Evolutionary conservation across 2,113 vertebrate species (phyloP).

Genomic region (Myrmophylax atrothorax): DNA sequence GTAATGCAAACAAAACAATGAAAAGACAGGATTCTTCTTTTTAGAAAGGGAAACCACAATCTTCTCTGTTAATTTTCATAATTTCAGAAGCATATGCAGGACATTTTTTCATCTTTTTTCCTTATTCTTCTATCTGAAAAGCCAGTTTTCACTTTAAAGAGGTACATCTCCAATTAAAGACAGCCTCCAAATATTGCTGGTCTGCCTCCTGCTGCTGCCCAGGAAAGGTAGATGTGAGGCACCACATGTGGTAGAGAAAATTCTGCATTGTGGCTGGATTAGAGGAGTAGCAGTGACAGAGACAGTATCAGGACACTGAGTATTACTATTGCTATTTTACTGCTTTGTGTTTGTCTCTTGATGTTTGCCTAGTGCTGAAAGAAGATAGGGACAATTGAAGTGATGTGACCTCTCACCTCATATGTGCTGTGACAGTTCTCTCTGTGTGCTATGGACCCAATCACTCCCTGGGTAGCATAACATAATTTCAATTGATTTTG

Average conservation of each 20-base stretch:
- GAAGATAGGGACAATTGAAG: slow-evolving; percentile 43
- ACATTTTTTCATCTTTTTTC: background rate
- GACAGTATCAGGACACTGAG: background rate
- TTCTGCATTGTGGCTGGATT: background rate
- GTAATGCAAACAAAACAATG: background rate
- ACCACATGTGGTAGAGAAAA: slow-evolving; percentile 46
- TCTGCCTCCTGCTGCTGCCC: slow-evolving; percentile 37
- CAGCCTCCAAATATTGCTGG: background rate
- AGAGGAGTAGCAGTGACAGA: background rate
- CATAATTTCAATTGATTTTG: slow-evolving; percentile 48
- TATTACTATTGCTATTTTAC: slow-evolving; percentile 10
- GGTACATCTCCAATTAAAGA: background rate
- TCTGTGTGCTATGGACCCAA: background rate
- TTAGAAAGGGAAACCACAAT: background rate
- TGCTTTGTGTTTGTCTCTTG: slow-evolving; percentile 37
- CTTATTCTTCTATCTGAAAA: background rate
- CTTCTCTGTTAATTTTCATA: background rate
- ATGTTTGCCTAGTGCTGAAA: slow-evolving; percentile 50
- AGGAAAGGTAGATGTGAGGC: slow-evolving; percentile 20
- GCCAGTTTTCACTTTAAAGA: background rate
- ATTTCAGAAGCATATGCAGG: background rate
- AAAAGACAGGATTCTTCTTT: background rate
- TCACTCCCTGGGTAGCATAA: background rate
- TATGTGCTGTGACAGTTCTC: background rate
- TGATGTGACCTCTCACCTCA: slow-evolving; percentile 30